phyloP scores from a whole-genome alignment of 2,797 vertebrate genomes.

The Enteromius unitaeniatus region DNA sequence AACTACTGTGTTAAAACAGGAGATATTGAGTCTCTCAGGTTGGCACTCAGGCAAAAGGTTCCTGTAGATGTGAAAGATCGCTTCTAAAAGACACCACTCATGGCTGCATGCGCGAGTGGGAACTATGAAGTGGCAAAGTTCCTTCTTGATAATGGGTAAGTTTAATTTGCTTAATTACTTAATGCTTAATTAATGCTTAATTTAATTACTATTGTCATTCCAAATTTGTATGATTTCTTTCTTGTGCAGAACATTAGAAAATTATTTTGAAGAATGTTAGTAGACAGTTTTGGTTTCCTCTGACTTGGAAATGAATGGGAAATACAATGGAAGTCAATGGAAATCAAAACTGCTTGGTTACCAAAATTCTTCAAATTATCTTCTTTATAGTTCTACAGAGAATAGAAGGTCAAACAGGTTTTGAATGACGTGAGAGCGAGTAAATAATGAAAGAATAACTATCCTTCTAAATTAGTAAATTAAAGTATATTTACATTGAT shows the following conservation, averaged over 20 bases:
- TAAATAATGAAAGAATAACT: neutral
- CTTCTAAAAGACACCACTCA: constrained; percentile 92
- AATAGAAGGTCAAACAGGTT: neutral
- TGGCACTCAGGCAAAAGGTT: constrained; percentile 84
- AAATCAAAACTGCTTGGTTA: neutral
- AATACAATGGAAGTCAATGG: neutral
- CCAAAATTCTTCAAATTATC: neutral
- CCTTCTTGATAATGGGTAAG: constrained; percentile 87
- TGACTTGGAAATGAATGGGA: neutral
- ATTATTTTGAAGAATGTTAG: constrained; percentile 5
- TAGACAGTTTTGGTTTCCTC: neutral
- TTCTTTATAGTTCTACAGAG: neutral
- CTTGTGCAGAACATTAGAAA: neutral
- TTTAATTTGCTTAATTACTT: neutral
- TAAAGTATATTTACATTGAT: neutral
- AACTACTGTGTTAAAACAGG: constrained; percentile 84
- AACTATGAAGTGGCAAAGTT: constrained; percentile 83
- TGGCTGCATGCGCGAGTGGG: constrained; percentile 86
- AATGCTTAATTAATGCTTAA: too few species aligned
- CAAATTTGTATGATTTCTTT: neutral
- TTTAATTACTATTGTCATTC: neutral
- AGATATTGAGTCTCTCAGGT: constrained; percentile 86
- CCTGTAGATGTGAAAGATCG: constrained; percentile 86
- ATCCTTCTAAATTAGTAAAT: neutral
- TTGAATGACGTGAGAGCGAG: neutral